Percentiles rank a stretch among this genome's conserved stretches.
These are phyloP conservation scores for Sebastes minor DNA, from an alignment of 2,797 vertebrate genomes.

Conservation along the genomic window DNA sequence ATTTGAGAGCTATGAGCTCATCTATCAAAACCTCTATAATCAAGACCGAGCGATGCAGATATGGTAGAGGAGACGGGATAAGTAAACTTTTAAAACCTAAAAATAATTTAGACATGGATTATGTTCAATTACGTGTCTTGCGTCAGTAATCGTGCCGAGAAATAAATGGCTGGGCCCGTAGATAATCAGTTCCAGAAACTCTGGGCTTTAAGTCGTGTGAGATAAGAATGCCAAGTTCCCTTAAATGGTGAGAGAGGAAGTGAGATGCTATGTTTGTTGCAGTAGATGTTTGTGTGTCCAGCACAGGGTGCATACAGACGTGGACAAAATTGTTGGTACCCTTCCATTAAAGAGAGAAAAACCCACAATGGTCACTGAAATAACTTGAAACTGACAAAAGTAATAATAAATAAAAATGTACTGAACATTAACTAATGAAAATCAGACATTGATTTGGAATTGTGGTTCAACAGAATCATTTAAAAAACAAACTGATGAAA, in stretches of 20 bases:
- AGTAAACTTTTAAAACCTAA: not conserved
- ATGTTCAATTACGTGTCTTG: not conserved
- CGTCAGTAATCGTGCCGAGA: slow-evolving; percentile 5
- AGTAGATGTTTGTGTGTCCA: slow-evolving; percentile 27
- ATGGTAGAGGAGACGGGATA: not conserved
- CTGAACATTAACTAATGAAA: no score
- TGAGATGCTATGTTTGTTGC: slow-evolving; percentile 34
- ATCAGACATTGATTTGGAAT: no score
- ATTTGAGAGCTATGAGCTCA: slow-evolving; percentile 21
- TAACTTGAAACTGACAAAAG: no score
- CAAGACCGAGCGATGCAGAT: not conserved
- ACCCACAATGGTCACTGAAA: no score
- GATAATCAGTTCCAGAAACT: slow-evolving; percentile 43
- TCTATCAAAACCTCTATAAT: slow-evolving; percentile 1
- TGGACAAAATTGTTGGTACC: no score
- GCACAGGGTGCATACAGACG: not conserved
- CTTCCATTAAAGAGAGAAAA: no score
- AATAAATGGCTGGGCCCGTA: not conserved
- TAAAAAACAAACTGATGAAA: no score
- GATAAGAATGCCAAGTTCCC: slow-evolving; percentile 68
- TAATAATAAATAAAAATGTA: no score
- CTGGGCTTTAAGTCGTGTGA: slow-evolving; percentile 20
- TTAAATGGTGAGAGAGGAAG: slow-evolving; percentile 69
- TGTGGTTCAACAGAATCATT: no score
- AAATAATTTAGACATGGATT: not conserved